These are phyloP conservation scores for Crotalus horridus DNA, from an alignment of 2,113 vertebrate genomes.

Conservation along the genomic window DNA sequence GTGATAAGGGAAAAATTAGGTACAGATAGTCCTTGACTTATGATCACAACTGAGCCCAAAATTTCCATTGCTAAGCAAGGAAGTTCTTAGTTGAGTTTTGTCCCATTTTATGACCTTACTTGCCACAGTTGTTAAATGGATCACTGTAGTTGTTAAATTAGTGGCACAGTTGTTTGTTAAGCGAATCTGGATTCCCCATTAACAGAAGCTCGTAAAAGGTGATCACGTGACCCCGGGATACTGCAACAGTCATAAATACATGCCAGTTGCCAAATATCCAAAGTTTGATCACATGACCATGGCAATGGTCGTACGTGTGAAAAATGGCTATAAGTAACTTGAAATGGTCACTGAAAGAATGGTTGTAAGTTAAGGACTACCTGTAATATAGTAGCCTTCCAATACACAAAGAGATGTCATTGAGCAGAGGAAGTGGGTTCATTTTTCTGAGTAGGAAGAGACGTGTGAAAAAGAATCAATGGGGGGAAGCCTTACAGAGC, in stretches of 20 bases:
- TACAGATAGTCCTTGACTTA: background rate
- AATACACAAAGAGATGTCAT: background rate
- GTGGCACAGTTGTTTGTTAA: background rate
- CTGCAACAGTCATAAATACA: background rate
- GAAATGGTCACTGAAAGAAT: background rate
- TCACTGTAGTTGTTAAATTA: background rate
- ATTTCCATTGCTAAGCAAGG: background rate
- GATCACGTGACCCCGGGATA: background rate
- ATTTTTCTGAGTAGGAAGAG: background rate
- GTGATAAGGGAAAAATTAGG: background rate
- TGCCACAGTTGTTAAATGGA: background rate
- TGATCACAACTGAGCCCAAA: background rate
- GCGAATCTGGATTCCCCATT: background rate
- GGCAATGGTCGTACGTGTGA: background rate
- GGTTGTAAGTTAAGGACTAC: background rate
- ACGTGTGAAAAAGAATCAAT: background rate
- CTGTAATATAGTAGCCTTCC: background rate
- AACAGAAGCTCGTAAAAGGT: background rate
- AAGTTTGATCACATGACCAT: background rate
- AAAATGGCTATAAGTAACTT: background rate
- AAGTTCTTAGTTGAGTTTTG: background rate
- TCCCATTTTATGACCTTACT: background rate
- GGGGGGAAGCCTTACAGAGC: background rate
- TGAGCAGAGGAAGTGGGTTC: background rate
- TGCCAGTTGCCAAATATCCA: background rate